These are phyloP conservation scores for Eledone cirrhosa DNA, from an alignment of 2,888 invertebrate genomes.

Conservation along the genomic window DNA sequence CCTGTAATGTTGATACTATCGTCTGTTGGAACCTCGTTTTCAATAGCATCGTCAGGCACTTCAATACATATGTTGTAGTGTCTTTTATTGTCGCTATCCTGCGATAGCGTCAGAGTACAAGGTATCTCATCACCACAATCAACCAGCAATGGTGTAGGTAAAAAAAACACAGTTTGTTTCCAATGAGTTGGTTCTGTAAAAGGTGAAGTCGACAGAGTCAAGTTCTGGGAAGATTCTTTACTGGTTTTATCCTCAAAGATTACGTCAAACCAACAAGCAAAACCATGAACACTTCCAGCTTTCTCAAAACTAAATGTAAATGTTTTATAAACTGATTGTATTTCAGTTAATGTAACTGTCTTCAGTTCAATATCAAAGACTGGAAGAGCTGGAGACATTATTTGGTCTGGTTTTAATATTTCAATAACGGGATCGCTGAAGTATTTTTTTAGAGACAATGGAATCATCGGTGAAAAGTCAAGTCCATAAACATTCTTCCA, in stretches of 20 bases:
- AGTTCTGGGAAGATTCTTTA: constrained; percentile 8
- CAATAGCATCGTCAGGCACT: constrained; percentile 40
- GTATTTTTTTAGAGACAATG: constrained; percentile 41
- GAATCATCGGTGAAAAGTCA: constrained; percentile 59
- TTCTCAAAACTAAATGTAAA: constrained; percentile 50
- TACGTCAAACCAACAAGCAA: constrained; percentile 65
- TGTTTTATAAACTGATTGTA: constrained; percentile 43
- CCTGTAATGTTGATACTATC: constrained; percentile 38
- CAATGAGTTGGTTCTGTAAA: constrained; percentile 83
- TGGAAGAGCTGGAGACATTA: constrained; percentile 49
- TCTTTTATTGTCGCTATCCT: constrained; percentile 48
- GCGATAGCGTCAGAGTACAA: constrained; percentile 49
- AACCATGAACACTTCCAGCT: constrained; percentile 58
- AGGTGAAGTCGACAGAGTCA: constrained; percentile 84
- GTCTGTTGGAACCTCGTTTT: constrained; percentile 12
- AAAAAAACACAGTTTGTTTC: constrained; percentile 91
- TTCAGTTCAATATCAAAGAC: constrained; percentile 55
- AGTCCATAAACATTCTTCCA: constrained; percentile 65
- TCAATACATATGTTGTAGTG: constrained; percentile 57
- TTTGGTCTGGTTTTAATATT: constrained; percentile 44
- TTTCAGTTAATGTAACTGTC: constrained; percentile 51
- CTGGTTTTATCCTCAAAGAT: constrained; percentile 44
- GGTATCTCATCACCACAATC: constrained; percentile 72
- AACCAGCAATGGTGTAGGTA: constrained; percentile 78
- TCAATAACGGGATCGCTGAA: constrained; percentile 52